These are phyloP conservation scores for Barnardius zonarius DNA, from an alignment of 2,113 vertebrate genomes.

Conservation along the genomic window DNA sequence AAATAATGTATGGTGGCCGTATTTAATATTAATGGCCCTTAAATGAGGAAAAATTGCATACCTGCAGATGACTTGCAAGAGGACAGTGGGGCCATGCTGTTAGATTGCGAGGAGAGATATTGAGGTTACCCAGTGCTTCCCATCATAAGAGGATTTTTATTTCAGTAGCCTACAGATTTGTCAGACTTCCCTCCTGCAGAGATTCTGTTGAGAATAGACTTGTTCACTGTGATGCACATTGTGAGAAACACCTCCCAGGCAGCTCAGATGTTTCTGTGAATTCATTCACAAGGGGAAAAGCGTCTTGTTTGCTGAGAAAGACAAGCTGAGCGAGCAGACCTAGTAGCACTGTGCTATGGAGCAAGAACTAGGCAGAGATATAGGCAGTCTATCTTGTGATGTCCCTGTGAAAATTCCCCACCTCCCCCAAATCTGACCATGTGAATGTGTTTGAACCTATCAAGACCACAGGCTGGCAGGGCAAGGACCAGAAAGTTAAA, in stretches of 20 bases:
- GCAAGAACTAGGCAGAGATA: not conserved
- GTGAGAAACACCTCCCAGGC: not conserved
- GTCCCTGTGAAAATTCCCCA: not conserved
- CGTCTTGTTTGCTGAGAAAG: not conserved
- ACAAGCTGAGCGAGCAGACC: not conserved
- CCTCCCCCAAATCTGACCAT: not conserved
- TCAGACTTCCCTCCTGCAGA: not conserved
- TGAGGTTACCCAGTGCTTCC: not conserved
- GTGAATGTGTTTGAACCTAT: not conserved
- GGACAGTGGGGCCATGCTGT: not conserved
- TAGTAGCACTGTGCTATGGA: not conserved
- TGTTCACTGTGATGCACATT: not conserved
- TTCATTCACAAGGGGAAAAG: not conserved
- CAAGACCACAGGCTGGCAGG: not conserved
- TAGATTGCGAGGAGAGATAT: not conserved
- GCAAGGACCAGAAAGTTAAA: not conserved
- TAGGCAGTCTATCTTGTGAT: not conserved
- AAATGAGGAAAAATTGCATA: conserved; percentile 50
- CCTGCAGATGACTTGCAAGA: conserved; percentile 7
- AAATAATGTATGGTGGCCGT: conserved; percentile 62
- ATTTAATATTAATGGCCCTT: conserved; percentile 68
- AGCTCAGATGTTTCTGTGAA: not conserved
- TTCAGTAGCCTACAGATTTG: not conserved
- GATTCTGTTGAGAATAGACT: not conserved
- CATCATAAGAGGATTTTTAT: not conserved